Evolutionary conservation across 2,888 invertebrate genomes (phyloP).

Genomic region (Caenorhabditis panamensis): DNA sequence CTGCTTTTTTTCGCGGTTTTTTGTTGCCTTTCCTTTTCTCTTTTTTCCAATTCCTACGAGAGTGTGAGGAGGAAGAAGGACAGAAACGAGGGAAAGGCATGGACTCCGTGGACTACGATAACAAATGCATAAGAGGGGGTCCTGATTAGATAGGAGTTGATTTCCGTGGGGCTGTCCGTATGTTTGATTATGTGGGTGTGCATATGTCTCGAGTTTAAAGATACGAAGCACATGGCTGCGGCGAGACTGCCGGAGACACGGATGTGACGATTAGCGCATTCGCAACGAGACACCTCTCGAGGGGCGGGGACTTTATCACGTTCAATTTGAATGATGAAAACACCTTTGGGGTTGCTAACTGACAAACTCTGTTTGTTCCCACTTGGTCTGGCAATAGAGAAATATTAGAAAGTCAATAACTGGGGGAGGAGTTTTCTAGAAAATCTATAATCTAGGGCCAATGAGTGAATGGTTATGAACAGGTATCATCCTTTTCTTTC

Average conservation of each 20-base stretch:
- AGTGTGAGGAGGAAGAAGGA: not conserved
- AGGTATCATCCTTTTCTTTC: too few relatives aligned
- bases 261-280: conserved; percentile 4
- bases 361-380: too few relatives aligned
- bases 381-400: too few relatives aligned
- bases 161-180: conserved; percentile 1
- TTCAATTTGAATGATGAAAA: too few relatives aligned
- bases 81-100: conserved; percentile 3
- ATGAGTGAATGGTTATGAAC: too few relatives aligned
- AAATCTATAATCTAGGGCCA: too few relatives aligned
- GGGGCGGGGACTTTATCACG: not conserved
- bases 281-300: conserved; percentile 7
- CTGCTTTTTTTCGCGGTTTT: not conserved
- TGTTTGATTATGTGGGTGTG: conserved; percentile 59
- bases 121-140: not conserved
- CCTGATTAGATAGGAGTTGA: conserved; percentile 10
- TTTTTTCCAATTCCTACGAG: conserved; percentile 9
- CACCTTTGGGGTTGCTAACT: too few relatives aligned
- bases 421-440: too few relatives aligned
- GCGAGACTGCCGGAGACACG: not conserved
- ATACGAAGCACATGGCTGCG: conserved; percentile 50
- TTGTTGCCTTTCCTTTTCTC: not conserved
- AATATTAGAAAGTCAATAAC: too few relatives aligned
- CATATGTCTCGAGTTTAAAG: conserved; percentile 57
- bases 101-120: not conserved